Evolutionary conservation across 2,113 vertebrate species (phyloP), one percentile per base, ranked within the genome.

Genomic region (Catharus fuscescens): DNA sequence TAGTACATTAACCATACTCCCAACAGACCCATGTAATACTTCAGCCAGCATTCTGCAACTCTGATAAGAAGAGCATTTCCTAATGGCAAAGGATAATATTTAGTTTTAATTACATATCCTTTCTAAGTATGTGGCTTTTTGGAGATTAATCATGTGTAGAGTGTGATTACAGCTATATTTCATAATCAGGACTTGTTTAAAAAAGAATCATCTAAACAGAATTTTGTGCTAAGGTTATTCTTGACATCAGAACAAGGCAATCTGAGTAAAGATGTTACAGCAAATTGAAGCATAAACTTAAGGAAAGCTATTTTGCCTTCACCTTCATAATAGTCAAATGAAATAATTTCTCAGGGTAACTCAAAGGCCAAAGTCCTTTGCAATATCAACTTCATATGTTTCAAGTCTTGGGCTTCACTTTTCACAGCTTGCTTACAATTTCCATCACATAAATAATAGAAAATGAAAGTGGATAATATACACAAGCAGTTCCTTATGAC

Each of bases 401-500:
- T 94, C 59, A 88, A 78, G 40, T 38, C 26, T 70, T 53, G 44
- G 48, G 45, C 48, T 90, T 90, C 62, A 65, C 54, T 93, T 93
- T 91, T 95, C 61, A 78, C 88, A 94, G 70, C 52, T 66, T 52
- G 29, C 9, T 65, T 87, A 56, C 14, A 8, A 84, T 79, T 96
- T 95, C 69, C 72, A 62, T 71, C 56, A 95, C 72, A 80, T 84
- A 96, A 91, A 80, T 96, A 79, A 88, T 8, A 89, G 40, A 91
- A 84, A 92, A 54, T 92, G 54, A 94, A 95, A 93, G 52, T 86
- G 38, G 66, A 32, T 89, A 86, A 93, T 83, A 90, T 80, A 80
- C 62, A 90, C 80, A 88, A 84, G 50, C 66, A 92, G 79, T 92
- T 97, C 69, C 76, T 95, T 97, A 83, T 64, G 91, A 97, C 79